Evolutionary conservation across 1,140 invertebrate species (phyloP).

Genomic region (Drosophila biarmipes): DNA sequence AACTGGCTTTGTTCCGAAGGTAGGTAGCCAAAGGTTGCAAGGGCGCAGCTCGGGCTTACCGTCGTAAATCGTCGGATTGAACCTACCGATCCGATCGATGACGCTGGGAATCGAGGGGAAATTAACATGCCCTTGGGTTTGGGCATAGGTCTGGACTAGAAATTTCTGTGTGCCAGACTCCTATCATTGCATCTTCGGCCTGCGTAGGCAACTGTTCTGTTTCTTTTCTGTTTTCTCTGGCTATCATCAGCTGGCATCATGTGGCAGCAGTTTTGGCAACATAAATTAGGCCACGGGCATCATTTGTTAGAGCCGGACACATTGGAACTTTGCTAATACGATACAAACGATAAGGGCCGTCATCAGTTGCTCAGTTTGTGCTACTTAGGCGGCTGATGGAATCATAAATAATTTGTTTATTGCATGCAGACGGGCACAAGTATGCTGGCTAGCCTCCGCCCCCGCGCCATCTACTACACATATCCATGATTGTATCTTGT

Average conservation of each 20-base stretch:
- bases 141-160: not conserved
- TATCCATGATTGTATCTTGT: constrained; percentile 49
- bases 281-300: constrained; percentile 66
- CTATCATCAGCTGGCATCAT: constrained; percentile 51
- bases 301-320: constrained; percentile 49
- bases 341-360: constrained; percentile 75
- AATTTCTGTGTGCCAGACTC: constrained; percentile 19
- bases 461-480: constrained; percentile 10
- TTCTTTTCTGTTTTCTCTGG: constrained; percentile 7
- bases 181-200: constrained; percentile 21
- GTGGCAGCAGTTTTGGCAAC: constrained; percentile 61
- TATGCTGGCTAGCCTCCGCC: constrained; percentile 30
- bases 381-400: constrained; percentile 72
- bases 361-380: constrained; percentile 60
- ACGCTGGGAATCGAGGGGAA: constrained; percentile 40
- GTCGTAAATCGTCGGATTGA: constrained; percentile 70
- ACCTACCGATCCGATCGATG: constrained; percentile 27
- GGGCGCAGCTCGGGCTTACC: constrained; percentile 19
- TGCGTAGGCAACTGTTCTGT: constrained; percentile 25
- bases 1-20: constrained; percentile 45
- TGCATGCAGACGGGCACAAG: constrained; percentile 60
- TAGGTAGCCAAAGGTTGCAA: constrained; percentile 51
- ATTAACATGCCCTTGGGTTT: constrained; percentile 49
- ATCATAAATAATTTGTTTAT: constrained; percentile 83
- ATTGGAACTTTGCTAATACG: constrained; percentile 79